Percentiles rank a stretch among this genome's conserved stretches.
Conservation (phyloP, 2,113 vertebrate species). For the Chitala chitala region DNA sequence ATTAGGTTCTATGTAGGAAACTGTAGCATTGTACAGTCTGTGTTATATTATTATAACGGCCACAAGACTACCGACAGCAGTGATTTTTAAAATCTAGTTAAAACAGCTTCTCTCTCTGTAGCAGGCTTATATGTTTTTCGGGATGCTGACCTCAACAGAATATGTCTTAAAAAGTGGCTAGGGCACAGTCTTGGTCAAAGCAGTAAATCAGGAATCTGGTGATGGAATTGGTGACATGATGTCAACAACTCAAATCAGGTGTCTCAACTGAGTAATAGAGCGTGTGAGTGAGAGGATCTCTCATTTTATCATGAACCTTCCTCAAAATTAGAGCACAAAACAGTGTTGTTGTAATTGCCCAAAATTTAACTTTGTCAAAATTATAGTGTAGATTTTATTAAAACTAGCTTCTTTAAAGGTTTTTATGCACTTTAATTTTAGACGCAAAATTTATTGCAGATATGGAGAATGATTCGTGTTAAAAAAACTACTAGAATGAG, state of each 20-base stretch:
- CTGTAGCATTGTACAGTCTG: too few relatives aligned
- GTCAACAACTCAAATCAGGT: conserved; percentile 56
- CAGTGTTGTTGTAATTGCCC: too few relatives aligned
- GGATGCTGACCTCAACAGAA: conserved; percentile 45
- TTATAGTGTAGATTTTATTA: too few relatives aligned
- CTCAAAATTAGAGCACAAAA: too few relatives aligned
- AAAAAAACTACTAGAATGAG: too few relatives aligned
- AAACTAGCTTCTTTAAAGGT: too few relatives aligned
- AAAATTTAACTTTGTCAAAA: too few relatives aligned
- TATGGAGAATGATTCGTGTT: too few relatives aligned
- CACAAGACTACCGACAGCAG: neutral
- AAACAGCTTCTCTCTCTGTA: neutral
- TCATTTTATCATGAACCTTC: conserved; percentile 28
- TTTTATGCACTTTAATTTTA: too few relatives aligned
- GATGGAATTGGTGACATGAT: conserved; percentile 49
- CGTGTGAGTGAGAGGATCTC: conserved; percentile 36
- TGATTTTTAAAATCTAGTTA: neutral
- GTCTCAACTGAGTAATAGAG: conserved; percentile 46
- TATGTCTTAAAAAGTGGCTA: conserved; percentile 30
- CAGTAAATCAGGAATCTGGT: conserved; percentile 51
- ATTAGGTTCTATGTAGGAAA: too few relatives aligned
- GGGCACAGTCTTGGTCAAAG: conserved; percentile 28
- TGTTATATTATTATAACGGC: too few relatives aligned
- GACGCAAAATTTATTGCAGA: too few relatives aligned
- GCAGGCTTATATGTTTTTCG: neutral